Conservation (phyloP, 2,797 vertebrate species). For the Lophotriccus pileatus region DNA sequence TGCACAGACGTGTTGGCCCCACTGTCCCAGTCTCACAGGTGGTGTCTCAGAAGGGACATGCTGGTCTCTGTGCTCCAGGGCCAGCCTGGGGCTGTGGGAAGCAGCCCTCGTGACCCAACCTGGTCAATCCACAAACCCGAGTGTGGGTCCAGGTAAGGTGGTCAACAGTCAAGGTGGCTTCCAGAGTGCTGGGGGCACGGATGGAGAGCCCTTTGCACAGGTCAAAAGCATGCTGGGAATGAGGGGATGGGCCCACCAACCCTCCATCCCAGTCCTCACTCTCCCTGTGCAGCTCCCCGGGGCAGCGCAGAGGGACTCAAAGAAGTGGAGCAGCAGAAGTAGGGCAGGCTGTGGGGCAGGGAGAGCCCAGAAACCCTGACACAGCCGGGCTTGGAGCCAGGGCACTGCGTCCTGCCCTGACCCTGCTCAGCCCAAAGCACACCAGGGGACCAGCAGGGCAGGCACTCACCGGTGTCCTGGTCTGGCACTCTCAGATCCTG, state of each 20-base stretch:
- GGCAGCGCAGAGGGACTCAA: fast-evolving
- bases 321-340: background rate
- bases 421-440: background rate
- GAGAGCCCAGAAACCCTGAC: background rate
- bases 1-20: background rate
- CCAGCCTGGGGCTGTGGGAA: background rate
- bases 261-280: background rate
- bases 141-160: fast-evolving
- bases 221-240: fast-evolving
- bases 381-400: background rate
- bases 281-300: background rate
- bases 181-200: background rate
- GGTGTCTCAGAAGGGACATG: background rate
- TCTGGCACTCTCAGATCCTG: fast-evolving
- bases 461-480: fast-evolving
- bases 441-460: background rate
- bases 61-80: background rate
- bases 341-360: background rate
- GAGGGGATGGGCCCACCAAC: background rate
- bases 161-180: background rate
- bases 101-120: background rate
- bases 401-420: background rate
- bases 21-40: background rate
- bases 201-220: fast-evolving
- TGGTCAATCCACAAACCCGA: background rate